Base-by-base conservation (phyloP, 2,888 invertebrate species). In the Adelognathus sp. region DNA sequence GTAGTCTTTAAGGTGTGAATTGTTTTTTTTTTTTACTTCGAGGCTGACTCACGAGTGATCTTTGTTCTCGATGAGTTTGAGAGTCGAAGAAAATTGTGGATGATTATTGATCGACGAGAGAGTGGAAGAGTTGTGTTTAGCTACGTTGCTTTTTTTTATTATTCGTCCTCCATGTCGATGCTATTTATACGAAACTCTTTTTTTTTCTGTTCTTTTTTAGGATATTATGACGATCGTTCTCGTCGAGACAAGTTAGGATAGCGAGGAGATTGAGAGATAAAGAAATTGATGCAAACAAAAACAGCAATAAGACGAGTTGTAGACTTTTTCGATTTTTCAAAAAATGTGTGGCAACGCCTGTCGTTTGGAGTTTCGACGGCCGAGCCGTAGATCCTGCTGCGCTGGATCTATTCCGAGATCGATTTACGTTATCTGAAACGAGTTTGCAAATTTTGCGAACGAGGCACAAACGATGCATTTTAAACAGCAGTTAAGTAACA, bases 301-400 rank as follows among this genome's bases (percentile, higher is more conserved):
- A 63, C 80, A 87, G 85, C 87, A 87, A 88, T 87, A 87, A 86
- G 63, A 33, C 80, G 83, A 76, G 83, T 86, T 60, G 21, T 84
- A 84, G 82, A 76, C 81, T 76, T 86, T 81, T 76, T 66, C 46
- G 50, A 39, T 84, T 82, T 54, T 71, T 82, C n/a, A 76, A 86
- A 85, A 85, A 86, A 84, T 83, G 79, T 85, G 83, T 86, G 87
- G 83, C 84, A 85, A 84, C 84, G 85, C 85, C 85, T 85, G 85
- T 86, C 83, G 79, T 74, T 77, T 54, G 61, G 67, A 67, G 54
- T 5, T 67, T 18, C 11, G 2, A 6, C 14, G 27, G n/a, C 39
- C 36, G 66, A 66, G 66, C 54, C 52, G 36, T 36, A 36, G 29
- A 14, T 27, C 1, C 21, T 16, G 27, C 18, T n/a, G 31, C 7